Conservation (phyloP, 2,113 vertebrate genomes). For the Malurus elegans region DNA sequence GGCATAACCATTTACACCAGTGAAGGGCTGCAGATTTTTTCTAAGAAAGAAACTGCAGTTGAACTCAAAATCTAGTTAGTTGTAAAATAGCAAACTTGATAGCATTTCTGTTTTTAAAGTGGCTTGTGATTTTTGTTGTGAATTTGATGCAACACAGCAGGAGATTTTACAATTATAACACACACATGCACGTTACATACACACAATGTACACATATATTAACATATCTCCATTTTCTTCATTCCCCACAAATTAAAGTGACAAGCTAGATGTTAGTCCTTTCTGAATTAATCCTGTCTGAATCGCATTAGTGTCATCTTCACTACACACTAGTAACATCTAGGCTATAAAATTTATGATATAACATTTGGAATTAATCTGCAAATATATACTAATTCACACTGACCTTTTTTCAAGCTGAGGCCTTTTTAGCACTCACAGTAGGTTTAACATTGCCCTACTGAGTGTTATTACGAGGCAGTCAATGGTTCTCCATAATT, state of each 20-base stretch:
- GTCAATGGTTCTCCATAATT: conserved; percentile 81
- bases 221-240: conserved; percentile 30
- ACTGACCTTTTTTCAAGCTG: conserved; percentile 83
- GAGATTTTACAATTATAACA: neutral
- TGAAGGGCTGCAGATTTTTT: neutral
- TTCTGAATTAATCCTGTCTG: conserved; percentile 53
- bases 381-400: conserved; percentile 83
- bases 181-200: neutral
- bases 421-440: conserved; percentile 79
- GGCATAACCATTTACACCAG: conserved; percentile 33
- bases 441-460: conserved; percentile 82
- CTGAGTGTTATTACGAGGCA: conserved; percentile 79
- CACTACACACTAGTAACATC: conserved; percentile 43
- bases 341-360: conserved; percentile 77
- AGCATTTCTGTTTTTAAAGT: neutral
- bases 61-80: neutral
- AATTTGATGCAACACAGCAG: neutral
- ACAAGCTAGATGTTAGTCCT: conserved; percentile 30
- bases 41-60: neutral
- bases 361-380: conserved; percentile 80
- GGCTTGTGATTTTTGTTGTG: neutral
- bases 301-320: conserved; percentile 70
- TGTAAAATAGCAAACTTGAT: neutral
- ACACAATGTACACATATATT: conserved; percentile 1
- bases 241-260: conserved; percentile 58